phyloP scores from a whole-genome alignment of 2,888 invertebrate species.

The Ernsta delagoae region DNA sequence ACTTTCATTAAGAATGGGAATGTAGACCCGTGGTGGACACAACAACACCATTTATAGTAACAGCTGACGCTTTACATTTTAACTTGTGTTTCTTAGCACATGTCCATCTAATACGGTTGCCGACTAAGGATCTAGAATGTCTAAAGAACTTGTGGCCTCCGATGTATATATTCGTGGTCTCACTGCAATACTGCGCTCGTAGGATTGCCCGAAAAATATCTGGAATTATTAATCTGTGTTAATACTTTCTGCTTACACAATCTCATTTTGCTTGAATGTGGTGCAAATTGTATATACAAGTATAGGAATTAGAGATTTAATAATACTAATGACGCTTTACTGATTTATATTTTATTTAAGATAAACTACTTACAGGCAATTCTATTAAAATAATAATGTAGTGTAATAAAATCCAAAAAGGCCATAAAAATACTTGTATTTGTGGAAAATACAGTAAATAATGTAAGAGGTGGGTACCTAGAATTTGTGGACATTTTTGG shows the following conservation, averaged over 20 bases:
- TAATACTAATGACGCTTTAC: no score
- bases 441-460: no score
- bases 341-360: no score
- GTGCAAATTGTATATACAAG: no score
- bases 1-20: conserved; percentile 56
- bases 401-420: no score
- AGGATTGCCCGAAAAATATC: conserved; percentile 66
- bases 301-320: no score
- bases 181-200: conserved; percentile 60
- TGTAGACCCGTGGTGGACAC: conserved; percentile 69
- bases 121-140: conserved; percentile 71
- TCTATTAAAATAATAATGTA: no score
- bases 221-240: conserved; percentile 37
- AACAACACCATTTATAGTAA: conserved; percentile 70
- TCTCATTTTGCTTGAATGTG: no score
- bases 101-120: conserved; percentile 74
- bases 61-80: conserved; percentile 73
- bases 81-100: conserved; percentile 75
- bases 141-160: conserved; percentile 75
- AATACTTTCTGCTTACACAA: background rate
- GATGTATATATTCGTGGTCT: conserved; percentile 67
- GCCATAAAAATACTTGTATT: no score
- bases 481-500: no score
- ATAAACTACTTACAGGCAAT: no score
- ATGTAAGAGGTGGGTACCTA: no score